Evolutionary conservation across 2,797 vertebrate genomes (phyloP), one percentile per base, ranked within the genome.

Genomic region (Apogon talboti): DNA sequence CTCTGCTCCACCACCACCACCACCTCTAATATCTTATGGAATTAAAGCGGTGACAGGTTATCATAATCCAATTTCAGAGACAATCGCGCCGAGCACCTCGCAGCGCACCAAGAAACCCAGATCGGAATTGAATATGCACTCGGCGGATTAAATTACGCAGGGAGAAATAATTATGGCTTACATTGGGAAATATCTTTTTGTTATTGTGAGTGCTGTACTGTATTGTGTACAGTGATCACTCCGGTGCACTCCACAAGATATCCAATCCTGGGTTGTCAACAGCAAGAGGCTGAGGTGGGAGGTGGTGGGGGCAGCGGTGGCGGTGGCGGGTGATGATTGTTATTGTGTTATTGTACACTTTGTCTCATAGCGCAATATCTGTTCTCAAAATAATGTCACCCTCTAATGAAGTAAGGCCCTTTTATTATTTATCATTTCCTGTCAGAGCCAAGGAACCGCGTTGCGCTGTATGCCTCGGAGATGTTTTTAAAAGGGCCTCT

Each of bases 1-100:
- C 66, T 55, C 78, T 33, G 53, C 84, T 62, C 52, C 78, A 19
- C 81, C 81, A 60, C 78, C 74, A 60, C 78, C 74, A 79, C 71
- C 80, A 45, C 80, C 76, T 84, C 82, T 90, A 91, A 93, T 92
- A 92, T 91, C 90, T 87, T 91, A 91, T 80, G 89, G 92, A 93
- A 93, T 94, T 93, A 92, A 90, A 93, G 91, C 71, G 73, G 83
- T 91, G 92, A 92, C 92, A 93, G 92, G 94, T 94, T 94, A 93
- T 93, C 92, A 91, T 94, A 94, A 94, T 94, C 91, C 92, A 93
- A 94, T 94, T 94, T 94, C 92, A 89, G 89, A 94, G 91, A 93
- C 92, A 93, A 93, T 93, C 87, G 84, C 59, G 73, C 67, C 78
- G 78, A 87, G 89, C 89, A 86, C 88, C 91, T 92, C 77, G 55